A percentile compares a stretch with the other conserved stretches of the same genome.
These are phyloP conservation scores for Origma solitaria DNA, from an alignment of 2,113 vertebrate genomes.

Conservation along the genomic window DNA sequence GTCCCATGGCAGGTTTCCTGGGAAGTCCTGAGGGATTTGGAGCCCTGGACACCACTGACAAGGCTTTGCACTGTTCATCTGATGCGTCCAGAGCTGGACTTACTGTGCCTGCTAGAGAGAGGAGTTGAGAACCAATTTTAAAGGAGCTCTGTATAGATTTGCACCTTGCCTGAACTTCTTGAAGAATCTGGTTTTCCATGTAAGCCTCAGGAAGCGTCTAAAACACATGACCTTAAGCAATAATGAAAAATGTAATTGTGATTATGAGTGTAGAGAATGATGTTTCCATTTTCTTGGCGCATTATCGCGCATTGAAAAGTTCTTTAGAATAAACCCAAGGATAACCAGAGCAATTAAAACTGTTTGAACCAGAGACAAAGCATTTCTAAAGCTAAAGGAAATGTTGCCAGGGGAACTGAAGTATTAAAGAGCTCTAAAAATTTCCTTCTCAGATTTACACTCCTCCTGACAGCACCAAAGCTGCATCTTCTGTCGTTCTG, in stretches of 20 bases:
- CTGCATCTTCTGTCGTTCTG: background rate
- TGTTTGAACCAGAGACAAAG: conserved; percentile 38
- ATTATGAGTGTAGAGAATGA: background rate
- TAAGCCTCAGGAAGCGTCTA: background rate
- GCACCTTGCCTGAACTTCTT: background rate
- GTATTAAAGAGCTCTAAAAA: background rate
- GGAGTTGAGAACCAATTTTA: background rate
- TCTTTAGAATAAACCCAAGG: conserved; percentile 7
- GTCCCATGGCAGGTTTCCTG: background rate
- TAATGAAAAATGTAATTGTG: background rate
- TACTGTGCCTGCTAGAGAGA: background rate
- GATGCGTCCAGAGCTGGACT: background rate
- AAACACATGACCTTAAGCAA: background rate
- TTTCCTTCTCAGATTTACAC: background rate
- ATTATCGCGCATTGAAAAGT: background rate
- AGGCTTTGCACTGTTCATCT: background rate
- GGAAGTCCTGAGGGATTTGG: background rate
- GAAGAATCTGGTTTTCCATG: background rate
- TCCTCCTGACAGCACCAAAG: background rate
- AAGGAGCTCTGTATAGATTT: background rate
- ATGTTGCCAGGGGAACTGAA: conserved; percentile 49
- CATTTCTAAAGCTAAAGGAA: conserved; percentile 20
- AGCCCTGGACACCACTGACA: background rate
- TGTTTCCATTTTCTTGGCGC: background rate
- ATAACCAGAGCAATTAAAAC: conserved; percentile 26